Evolutionary conservation across 1,140 invertebrate genomes (phyloP), one percentile per base, ranked within the genome.

Genomic region (Vanessa atalanta): DNA sequence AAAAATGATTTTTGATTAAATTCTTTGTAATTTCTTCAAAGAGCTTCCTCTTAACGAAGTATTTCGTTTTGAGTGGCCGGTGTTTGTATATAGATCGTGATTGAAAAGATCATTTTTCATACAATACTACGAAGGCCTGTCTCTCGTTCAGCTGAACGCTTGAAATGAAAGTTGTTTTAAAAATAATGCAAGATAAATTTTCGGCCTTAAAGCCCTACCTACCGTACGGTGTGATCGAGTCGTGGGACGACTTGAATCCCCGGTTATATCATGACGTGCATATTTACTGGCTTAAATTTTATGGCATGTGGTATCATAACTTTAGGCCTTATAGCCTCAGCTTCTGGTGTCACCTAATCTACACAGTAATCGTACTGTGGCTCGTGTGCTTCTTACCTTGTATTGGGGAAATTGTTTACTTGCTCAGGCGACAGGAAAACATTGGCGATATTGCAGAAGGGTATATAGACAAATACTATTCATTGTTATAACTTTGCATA

Each of bases 251-350:
- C 79, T 82, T 93, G 57, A 77, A 90, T 16, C 91, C 91, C 1
- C 76, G 76, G 20, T 79, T 92, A 61, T 93, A 90, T 69, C 90
- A 89, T 16, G 87, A 90, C 3, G 78, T 93, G 14, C 90, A 93
- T 73, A 93, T 93, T 79, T 93, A 89, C 72, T 93, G 92, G 91
- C 78, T 93, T 26, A 93, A 91, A 71, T 91, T 93, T 77, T 93
- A 91, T 78, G 92, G 92, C 20, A 84, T 93, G 82, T 93, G 92
- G 92, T 93, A 89, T 75, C 89, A 90, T 70, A 83, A 85, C 47
- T 83, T 78, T 70, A 78, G 82, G 7, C 75, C 79, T 43, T 81
- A 77, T 23, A 83, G 67, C 13, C 43, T 85, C 8, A 65, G 81
- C 8, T 93, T 88, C 70, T 93, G 92, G 92, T 14, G 87, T 4